These are phyloP conservation scores for Drosophila setosimentum DNA, from an alignment of 2,888 invertebrate genomes.

Conservation along the genomic window DNA sequence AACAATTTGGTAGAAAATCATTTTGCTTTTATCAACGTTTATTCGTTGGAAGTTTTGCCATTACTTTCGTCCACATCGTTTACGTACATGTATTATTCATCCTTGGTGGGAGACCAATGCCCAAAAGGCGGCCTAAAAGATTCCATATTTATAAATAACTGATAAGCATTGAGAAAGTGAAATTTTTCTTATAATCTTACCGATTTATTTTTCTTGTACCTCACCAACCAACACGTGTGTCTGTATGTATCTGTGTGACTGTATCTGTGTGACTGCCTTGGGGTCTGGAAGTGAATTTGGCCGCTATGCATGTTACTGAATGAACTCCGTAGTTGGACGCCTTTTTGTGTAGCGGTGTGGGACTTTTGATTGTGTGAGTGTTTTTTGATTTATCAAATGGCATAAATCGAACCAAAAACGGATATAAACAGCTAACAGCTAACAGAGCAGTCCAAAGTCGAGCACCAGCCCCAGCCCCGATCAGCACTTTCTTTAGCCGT, in stretches of 20 bases:
- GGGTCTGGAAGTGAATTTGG: constrained; percentile 28
- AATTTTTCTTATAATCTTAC: constrained; percentile 72
- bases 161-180: constrained; percentile 76
- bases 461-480: constrained; percentile 34
- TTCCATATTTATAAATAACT: constrained; percentile 74
- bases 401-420: constrained; percentile 78
- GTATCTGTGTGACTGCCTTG: constrained; percentile 9
- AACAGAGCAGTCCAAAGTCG: constrained; percentile 51
- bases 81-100: constrained; percentile 42
- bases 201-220: constrained; percentile 63
- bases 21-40: constrained; percentile 30
- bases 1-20: constrained; percentile 24
- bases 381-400: constrained; percentile 66
- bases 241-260: not conserved
- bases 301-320: constrained; percentile 56
- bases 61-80: constrained; percentile 7
- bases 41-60: constrained; percentile 9
- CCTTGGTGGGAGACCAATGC: constrained; percentile 48
- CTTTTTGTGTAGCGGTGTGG: constrained; percentile 16
- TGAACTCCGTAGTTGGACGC: constrained; percentile 46
- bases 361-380: constrained; percentile 35
- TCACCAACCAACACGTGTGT: constrained; percentile 30
- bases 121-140: constrained; percentile 25
- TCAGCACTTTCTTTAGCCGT: constrained; percentile 68
- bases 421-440: constrained; percentile 66